Conservation (phyloP, 2,888 invertebrate species). For the Germaria angustata region DNA sequence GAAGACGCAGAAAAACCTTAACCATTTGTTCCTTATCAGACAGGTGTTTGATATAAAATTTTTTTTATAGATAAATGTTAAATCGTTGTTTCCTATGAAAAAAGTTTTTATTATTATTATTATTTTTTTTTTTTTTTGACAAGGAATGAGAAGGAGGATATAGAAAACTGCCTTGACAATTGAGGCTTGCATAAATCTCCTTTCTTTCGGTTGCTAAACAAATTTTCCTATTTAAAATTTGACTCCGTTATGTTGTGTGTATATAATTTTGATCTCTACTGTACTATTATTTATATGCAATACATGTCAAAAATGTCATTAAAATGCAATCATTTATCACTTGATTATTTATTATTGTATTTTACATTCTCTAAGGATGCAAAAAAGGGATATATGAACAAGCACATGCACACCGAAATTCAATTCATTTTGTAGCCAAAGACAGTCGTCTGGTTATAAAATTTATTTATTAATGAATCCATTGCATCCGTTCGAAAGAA, state of each 20-base stretch:
- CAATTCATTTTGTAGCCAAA: conserved; percentile 12
- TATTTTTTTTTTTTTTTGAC: no score
- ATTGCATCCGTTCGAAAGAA: neutral
- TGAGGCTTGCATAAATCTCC: no score
- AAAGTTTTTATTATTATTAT: no score
- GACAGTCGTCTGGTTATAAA: conserved; percentile 25
- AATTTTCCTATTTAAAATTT: no score
- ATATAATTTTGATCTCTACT: neutral
- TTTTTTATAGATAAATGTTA: no score
- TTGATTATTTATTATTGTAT: conserved; percentile 60
- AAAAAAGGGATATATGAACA: neutral
- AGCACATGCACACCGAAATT: conserved; percentile 25
- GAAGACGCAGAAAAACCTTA: no score
- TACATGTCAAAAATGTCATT: conserved; percentile 58
- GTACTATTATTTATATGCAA: conserved; percentile 19
- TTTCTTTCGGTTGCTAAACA: no score
- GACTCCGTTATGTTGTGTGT: neutral
- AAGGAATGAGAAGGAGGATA: no score
- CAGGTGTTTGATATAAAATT: no score
- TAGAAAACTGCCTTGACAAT: no score
- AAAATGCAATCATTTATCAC: conserved; percentile 64
- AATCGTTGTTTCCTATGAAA: no score
- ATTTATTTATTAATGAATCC: neutral
- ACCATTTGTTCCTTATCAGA: no score
- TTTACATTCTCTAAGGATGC: conserved; percentile 1